Evolutionary conservation across 2,888 invertebrate genomes (phyloP), one percentile per base, ranked within the genome.

Genomic region (Dynastes tityus): DNA sequence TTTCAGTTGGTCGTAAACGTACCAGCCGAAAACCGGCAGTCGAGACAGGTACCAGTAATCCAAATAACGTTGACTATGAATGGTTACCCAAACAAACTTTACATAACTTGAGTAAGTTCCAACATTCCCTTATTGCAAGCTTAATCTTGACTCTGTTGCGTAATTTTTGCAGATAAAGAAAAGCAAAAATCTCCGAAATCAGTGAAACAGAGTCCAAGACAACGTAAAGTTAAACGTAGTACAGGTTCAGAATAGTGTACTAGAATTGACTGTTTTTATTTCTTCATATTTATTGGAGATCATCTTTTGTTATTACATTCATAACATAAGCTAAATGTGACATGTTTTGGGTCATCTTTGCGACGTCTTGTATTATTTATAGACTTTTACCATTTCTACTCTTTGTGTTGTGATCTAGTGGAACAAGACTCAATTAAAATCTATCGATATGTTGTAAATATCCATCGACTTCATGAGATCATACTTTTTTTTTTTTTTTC

Each of bases 21-120:
- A 87, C 87, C 74, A 85, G 90, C 90, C 89, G 90, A 1, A 91
- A 93, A 75, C 88, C 89, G 73, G 89, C 90, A 68, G 92, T 97
- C 3, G 98, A 99, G 90, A 95, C 96, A 84, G 98, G 98, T 81
- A 98, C 98, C 0, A 92, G 93, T 80, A 95, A 94, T 85, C 94
- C 94, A 79, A 93, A 95, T 85, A 97, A 97, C 89, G 97, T 99
- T 2, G 99, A 99, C 89, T 98, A 97, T 87, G 98, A 99, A 85
- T 99, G 99, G 99, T 91, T 99, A 86, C 99, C 99, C 58, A 95
- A 95, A 86, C 96, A 97, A 89, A 95, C 96, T 81, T 91, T 97
- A 74, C 94, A 95, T 84, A 93, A 92, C 88, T 91, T 96, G 83
- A 96, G 96, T 97, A 91, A 93, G 96, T 92, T 68, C 71, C 67